phyloP scores from a whole-genome alignment of 1,140 invertebrate species.

The Zeugodacus cucurbitae region DNA sequence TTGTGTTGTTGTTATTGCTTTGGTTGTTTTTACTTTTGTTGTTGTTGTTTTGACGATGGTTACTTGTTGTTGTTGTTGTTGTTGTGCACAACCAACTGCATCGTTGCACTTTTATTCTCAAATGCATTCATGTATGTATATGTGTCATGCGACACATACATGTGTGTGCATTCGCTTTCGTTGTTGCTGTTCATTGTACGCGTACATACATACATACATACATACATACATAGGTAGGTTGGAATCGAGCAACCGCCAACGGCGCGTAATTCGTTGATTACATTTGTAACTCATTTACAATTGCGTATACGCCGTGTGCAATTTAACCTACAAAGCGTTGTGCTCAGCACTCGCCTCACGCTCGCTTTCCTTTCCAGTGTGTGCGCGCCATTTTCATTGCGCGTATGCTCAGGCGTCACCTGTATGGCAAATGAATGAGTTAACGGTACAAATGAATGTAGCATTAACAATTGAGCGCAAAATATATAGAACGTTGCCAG shows the following conservation, averaged over 20 bases:
- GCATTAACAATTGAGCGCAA: constrained; percentile 5
- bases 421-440: constrained; percentile 10
- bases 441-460: constrained; percentile 30
- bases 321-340: neutral
- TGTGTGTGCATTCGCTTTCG: neutral
- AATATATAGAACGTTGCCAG: neutral
- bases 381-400: neutral
- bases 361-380: neutral
- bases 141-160: too few species aligned
- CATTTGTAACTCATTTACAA: constrained; percentile 36
- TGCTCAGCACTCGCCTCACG: neutral
- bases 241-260: neutral
- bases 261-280: constrained; percentile 36
- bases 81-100: neutral
- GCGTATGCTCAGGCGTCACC: neutral
- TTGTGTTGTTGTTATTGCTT: neutral
- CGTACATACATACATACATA: neutral
- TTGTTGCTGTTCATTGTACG: neutral
- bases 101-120: neutral
- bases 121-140: neutral
- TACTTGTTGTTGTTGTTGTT: neutral
- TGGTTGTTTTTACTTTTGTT: neutral
- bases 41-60: neutral
- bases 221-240: neutral
- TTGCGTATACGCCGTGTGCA: constrained; percentile 19